phyloP scores from a whole-genome alignment of 2,113 vertebrate species.

The Loxodonta africana region DNA sequence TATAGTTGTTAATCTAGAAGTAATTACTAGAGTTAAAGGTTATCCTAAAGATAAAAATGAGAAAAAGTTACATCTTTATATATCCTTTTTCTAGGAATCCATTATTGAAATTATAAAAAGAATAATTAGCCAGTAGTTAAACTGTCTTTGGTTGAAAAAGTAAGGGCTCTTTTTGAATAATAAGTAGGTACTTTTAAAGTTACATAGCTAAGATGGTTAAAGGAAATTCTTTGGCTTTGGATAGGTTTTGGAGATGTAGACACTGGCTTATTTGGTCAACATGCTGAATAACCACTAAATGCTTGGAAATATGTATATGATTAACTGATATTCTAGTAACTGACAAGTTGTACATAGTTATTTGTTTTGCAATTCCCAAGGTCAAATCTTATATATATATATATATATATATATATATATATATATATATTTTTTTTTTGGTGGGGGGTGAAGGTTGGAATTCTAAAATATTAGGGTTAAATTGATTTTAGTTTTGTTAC shows the following conservation, averaged over 20 bases:
- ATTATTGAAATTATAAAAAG: slow-evolving; percentile 27
- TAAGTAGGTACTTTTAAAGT: background rate
- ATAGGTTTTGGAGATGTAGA: background rate
- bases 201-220: background rate
- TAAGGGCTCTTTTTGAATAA: background rate
- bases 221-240: background rate
- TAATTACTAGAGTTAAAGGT: background rate
- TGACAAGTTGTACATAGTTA: background rate
- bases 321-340: background rate
- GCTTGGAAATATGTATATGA: background rate
- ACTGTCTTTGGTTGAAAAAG: background rate
- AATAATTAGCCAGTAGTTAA: background rate
- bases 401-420: background rate
- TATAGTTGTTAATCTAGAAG: background rate
- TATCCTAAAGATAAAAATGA: background rate
- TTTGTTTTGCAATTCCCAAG: background rate
- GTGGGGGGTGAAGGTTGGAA: too few species aligned
- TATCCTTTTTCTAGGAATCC: background rate
- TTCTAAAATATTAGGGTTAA: background rate
- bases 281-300: background rate
- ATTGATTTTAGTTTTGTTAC: background rate
- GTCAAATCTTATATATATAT: background rate
- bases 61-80: background rate
- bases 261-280: background rate
- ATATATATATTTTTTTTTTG: background rate